Base-by-base conservation (phyloP, 2,113 vertebrate species). In the Numenius arquata region DNA sequence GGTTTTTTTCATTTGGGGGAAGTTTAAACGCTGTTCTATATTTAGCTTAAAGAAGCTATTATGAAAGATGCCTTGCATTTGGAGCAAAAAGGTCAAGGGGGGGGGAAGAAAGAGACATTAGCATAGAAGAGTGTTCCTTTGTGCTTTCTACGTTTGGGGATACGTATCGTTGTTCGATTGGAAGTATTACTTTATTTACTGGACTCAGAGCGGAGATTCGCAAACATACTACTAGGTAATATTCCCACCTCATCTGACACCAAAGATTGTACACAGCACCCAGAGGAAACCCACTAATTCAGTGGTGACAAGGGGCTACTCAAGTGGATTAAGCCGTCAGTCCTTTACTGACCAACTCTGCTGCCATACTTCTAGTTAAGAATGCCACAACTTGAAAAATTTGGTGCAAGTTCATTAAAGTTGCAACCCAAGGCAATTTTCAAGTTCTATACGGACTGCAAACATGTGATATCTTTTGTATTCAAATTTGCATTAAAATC, bases 111-210 rank as follows among this genome's bases (percentile, higher is more conserved):
- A 43, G 3, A 85, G 3, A 40, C 5, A 43, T 59, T 50, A 50
- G 26, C 29, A 43, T 1, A 59, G 25, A 59, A 75, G 2, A 76
- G 5, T 4, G 5, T 43, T 75, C 52, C 10, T 55, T 58, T 66
- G 78, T 15, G 43, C 14, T 47, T 87, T 55, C 25, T 55, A 40
- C 21, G 65, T 40, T 12, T 91, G 30, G 61, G 40, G 88, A 79
- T 61, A 68, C 0, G 1, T 13, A 56, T 16, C 3, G 12, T 2
- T 50, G 19, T 41, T 73, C 8, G 5, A 61, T 8, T n/a, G 3
- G 12, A 77, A 81, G 11, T 38, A 66, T 22, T 80, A 12, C 19
- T 72, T 40, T 53, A 48, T 47, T 72, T 91, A 71, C 43, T 43
- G 53, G 11, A 85, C 5, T 23, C 32, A 9, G 32, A 81, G 8